Evolutionary conservation across 2,888 invertebrate species (phyloP), one percentile per base, ranked within the genome.

Genomic region (Anthrax anthrax): DNA sequence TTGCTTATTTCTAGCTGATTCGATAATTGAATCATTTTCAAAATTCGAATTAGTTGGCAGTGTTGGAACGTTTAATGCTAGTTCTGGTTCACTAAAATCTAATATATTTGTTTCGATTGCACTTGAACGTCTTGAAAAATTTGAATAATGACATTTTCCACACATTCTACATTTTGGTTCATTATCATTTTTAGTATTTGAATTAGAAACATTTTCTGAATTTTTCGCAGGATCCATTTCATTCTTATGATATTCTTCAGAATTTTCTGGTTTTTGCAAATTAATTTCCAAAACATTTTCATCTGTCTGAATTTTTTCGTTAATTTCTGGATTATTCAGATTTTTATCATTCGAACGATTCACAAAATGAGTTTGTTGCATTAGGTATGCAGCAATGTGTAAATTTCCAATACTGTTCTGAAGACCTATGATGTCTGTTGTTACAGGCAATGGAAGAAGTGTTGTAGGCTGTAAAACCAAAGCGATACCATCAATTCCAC

Each of bases 401-500:
- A 69, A 54, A 52, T 68, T 69, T 0, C 65, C 67, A 19, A 67
- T 62, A 37, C 62, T 60, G 44, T 61, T 67, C 44, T 67, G 65
- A 0, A 65, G 53, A 0, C 66, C 67, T 44, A 67, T 62, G 13
- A 68, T 60, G 42, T 68, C 68, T 2, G 54, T 61, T 18, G 67
- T 65, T 4, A 67, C 62, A 0, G 67, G 67, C 49, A 65, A 50
- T 36, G 73, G 69, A 37, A 68, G 62, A 1, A 67, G 49, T 2
- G 67, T 65, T 3, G 67, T 63, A 10, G 67, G 65, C 39, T 66
- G 67, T 55, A 75, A 56, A 13, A 62, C 65, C 40, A 70, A 51
- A 17, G 68, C 62, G 47, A 70, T 55, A 44, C 62, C 64, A 19
- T 70, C 67, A 9, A 54, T 50, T 50, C 53, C 52, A 40, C 18